These are phyloP conservation scores for Formica selysi DNA, from an alignment of 1,140 invertebrate species.

Conservation along the genomic window DNA sequence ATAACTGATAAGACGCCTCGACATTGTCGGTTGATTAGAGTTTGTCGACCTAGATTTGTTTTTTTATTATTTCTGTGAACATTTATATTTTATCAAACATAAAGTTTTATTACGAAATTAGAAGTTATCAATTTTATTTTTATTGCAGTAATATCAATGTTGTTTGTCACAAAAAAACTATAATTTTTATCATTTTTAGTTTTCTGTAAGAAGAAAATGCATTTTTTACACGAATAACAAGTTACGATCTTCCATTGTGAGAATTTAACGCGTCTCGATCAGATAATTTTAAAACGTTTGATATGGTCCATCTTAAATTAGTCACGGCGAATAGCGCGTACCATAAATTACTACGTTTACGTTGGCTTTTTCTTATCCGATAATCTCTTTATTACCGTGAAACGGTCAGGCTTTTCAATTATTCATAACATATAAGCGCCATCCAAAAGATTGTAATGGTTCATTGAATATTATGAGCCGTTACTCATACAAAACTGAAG, in stretches of 20 bases:
- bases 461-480: background rate
- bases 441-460: background rate
- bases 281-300: slow-evolving; percentile 12
- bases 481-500: background rate
- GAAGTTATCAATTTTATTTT: background rate
- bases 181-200: background rate
- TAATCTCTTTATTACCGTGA: slow-evolving; percentile 43
- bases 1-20: background rate
- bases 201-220: background rate
- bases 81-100: background rate
- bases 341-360: background rate
- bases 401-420: slow-evolving; percentile 9
- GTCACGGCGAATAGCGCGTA: background rate
- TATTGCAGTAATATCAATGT: background rate
- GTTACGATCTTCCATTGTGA: background rate
- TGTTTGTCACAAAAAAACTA: background rate
- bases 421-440: slow-evolving; percentile 20
- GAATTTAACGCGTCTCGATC: background rate
- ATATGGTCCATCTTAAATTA: slow-evolving; percentile 19
- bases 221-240: slow-evolving; percentile 1
- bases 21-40: slow-evolving; percentile 19
- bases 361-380: background rate
- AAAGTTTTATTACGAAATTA: background rate
- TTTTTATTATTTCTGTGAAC: background rate
- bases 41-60: background rate